Evolutionary conservation across 2,888 invertebrate species (phyloP).

Genomic region (Ornithoptera priamus): DNA sequence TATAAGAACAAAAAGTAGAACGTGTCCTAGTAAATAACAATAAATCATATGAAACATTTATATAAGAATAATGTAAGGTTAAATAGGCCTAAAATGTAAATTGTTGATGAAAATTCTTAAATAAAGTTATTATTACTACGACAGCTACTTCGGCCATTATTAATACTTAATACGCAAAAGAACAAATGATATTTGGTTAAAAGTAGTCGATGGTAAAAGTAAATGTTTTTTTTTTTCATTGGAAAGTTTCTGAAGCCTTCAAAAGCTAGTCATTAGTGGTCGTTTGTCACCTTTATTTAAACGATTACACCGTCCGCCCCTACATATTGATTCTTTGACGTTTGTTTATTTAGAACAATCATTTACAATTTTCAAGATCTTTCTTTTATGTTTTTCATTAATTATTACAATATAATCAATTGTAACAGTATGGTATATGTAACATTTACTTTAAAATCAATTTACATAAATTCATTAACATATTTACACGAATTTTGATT

Average conservation of each 20-base stretch:
- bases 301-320: slow-evolving; percentile 16
- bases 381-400: not conserved
- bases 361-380: no score
- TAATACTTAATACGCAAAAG: not conserved
- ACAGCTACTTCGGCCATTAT: not conserved
- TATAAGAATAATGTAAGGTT: not conserved
- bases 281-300: slow-evolving; percentile 35
- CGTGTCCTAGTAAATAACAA: no score
- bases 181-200: not conserved
- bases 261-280: slow-evolving; percentile 34
- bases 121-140: not conserved
- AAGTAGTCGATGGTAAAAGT: not conserved
- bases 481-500: no score
- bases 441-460: no score
- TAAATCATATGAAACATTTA: no score
- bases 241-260: slow-evolving; percentile 25
- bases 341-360: slow-evolving; percentile 26
- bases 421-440: not conserved
- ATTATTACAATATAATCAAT: not conserved
- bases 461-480: no score
- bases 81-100: not conserved
- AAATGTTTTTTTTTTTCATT: slow-evolving; percentile 7
- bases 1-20: not conserved
- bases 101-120: not conserved
- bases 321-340: slow-evolving; percentile 34